Percentiles rank a stretch among this genome's conserved stretches.
Evolutionary conservation across 2,113 vertebrate genomes (phyloP).

Genomic region (Hylia prasina): DNA sequence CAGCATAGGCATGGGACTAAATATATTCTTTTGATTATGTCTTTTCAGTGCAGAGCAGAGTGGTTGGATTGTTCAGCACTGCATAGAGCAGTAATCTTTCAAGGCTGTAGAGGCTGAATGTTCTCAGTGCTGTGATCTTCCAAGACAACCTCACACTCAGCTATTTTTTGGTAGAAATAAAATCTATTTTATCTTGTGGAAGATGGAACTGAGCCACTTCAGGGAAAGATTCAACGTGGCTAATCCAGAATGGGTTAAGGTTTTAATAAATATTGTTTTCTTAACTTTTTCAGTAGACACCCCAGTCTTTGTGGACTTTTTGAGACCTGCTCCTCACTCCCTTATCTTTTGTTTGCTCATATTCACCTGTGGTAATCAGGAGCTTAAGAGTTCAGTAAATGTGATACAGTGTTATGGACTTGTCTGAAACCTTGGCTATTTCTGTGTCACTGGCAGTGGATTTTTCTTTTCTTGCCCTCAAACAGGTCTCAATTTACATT

Average conservation of each 20-base stretch:
- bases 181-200: not conserved
- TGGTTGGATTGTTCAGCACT: not conserved
- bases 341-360: not conserved
- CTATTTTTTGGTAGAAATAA: not conserved
- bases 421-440: not conserved
- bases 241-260: not conserved
- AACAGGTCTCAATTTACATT: not conserved
- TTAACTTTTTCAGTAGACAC: not conserved
- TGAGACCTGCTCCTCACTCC: not conserved
- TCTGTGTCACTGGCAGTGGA: not conserved
- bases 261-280: not conserved
- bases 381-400: not conserved
- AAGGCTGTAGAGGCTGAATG: not conserved
- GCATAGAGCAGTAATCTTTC: not conserved
- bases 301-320: not conserved
- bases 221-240: not conserved
- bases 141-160: not conserved
- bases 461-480: not conserved
- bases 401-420: not conserved
- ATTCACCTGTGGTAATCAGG: not conserved
- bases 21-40: not conserved
- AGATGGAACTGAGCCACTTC: not conserved
- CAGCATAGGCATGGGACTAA: not conserved
- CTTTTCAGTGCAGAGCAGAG: not conserved
- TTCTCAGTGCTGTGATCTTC: not conserved